Base-by-base conservation (phyloP, 2,888 invertebrate genomes). In the Congeria kusceri region DNA sequence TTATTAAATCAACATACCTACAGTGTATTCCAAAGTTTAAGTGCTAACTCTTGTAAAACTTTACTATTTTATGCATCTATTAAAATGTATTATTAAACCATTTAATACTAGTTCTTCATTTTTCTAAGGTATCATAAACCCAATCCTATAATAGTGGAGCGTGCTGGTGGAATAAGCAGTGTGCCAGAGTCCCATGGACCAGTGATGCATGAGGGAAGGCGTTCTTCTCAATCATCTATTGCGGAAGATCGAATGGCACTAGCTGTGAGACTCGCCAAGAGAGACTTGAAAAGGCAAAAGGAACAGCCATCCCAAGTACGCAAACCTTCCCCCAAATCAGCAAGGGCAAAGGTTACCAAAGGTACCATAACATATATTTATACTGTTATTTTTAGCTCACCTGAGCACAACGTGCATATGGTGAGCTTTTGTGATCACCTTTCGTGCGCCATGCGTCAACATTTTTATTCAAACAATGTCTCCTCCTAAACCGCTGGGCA, bases 271-370 rank as follows among this genome's bases (percentile, higher is more conserved):
- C 79, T 92, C 59, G 92, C 91, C 5, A 86, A 88, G 77, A 64
- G 91, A 67, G 91, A 92, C 72, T 53, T 92, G 32, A 88, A 88
- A 68, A 91, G 88, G 66, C 86, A 88, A 61, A 88, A 79, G 56
- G 83, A 87, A n/a, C 27, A 62, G 11, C 70, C 76, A 27, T 64
- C 47, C 15, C 68, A 67, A 32, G 81, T 76, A 49, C 73, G 81
- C 47, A 81, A 82, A 9, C 84, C 87, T 4, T 81, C 85, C 9
- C 86, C 86, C 23, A 84, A 86, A 53, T 29, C 79, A 27, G 20
- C 61, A 3, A 80, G 79, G 56, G 73, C 85, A 18, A 72, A 65
- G 28, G 56, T 72, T 29, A 73, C 75, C n/a, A 83, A 83, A 83
- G 80, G 80, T 76, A 68, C 39, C 9, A 5, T 39, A 11, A 39